These are phyloP conservation scores for Agrilus mali DNA, from an alignment of 2,888 invertebrate species.

Conservation along the genomic window DNA sequence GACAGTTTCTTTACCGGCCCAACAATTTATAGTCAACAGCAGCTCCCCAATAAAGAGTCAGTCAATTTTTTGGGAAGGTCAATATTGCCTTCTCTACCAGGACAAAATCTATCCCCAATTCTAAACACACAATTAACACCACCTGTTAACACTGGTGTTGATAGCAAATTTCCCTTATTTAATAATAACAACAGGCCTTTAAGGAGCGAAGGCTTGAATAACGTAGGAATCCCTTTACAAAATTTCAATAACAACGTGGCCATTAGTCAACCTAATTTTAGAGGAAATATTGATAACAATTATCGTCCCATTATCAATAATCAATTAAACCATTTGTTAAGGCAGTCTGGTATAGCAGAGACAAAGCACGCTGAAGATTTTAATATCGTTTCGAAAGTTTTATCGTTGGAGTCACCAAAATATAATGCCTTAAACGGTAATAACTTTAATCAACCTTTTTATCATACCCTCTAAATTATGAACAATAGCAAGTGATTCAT, in stretches of 20 bases:
- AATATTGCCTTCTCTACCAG: no score
- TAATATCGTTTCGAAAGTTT: slow-evolving; percentile 68
- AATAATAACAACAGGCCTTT: no score
- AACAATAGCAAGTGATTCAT: no score
- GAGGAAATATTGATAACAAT: slow-evolving; percentile 6
- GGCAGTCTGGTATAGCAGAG: slow-evolving; percentile 50
- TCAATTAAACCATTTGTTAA: slow-evolving; percentile 51
- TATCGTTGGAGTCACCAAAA: slow-evolving; percentile 47
- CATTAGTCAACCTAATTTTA: slow-evolving; percentile 14
- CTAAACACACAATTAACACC: slow-evolving; percentile 1
- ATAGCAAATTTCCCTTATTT: no score
- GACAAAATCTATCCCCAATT: slow-evolving; percentile 2
- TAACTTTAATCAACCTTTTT: no score
- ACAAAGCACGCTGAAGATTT: slow-evolving; percentile 55
- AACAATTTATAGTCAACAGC: slow-evolving; percentile 22
- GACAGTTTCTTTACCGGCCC: slow-evolving; percentile 25
- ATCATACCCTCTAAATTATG: no score
- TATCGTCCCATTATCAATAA: slow-evolving; percentile 32
- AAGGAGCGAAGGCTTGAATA: no score
- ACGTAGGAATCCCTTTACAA: slow-evolving; percentile 4
- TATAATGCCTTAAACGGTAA: no score
- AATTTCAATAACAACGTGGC: slow-evolving; percentile 25
- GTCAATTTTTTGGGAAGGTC: slow-evolving; percentile 12
- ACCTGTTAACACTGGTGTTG: no score
- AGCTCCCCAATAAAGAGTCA: slow-evolving; percentile 27